Conservation (phyloP, 2,888 invertebrate genomes). For the Oegoconia quadripuncta region DNA sequence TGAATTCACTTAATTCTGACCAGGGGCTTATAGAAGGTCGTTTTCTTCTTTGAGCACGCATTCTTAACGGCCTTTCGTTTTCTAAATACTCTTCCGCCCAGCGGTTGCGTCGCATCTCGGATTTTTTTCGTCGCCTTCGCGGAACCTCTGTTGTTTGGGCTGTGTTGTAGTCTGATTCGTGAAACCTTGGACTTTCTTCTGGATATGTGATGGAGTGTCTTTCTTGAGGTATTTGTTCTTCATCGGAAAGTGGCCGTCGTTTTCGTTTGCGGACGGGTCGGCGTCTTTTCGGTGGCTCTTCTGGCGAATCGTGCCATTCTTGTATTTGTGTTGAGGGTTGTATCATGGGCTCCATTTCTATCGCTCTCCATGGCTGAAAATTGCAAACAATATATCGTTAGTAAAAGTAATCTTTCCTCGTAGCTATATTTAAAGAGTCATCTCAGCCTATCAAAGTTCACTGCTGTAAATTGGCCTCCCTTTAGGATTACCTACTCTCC, state of each 20-base stretch:
- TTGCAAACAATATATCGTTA: too few relatives aligned
- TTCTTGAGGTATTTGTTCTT: constrained; percentile 39
- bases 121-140: constrained; percentile 52
- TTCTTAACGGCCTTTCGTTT: constrained; percentile 45
- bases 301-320: constrained; percentile 51
- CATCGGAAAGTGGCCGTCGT: constrained; percentile 72
- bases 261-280: constrained; percentile 79
- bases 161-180: constrained; percentile 34
- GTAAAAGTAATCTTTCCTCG: too few relatives aligned
- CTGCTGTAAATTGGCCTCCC: too few relatives aligned
- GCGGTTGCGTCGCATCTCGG: constrained; percentile 44
- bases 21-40: constrained; percentile 39
- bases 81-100: constrained; percentile 60
- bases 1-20: constrained; percentile 47
- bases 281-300: constrained; percentile 59
- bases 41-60: constrained; percentile 54
- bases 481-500: too few relatives aligned
- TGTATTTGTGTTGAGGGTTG: constrained; percentile 35
- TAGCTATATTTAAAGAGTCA: too few relatives aligned
- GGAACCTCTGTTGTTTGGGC: constrained; percentile 38
- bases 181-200: constrained; percentile 34
- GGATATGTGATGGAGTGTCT: constrained; percentile 33
- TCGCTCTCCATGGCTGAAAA: constrained; percentile 77
- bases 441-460: too few relatives aligned
- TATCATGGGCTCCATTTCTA: constrained; percentile 49